Evolutionary conservation across 2,888 invertebrate species (phyloP), one percentile per base, ranked within the genome.

Genomic region (Nemotelus pantherinus): DNA sequence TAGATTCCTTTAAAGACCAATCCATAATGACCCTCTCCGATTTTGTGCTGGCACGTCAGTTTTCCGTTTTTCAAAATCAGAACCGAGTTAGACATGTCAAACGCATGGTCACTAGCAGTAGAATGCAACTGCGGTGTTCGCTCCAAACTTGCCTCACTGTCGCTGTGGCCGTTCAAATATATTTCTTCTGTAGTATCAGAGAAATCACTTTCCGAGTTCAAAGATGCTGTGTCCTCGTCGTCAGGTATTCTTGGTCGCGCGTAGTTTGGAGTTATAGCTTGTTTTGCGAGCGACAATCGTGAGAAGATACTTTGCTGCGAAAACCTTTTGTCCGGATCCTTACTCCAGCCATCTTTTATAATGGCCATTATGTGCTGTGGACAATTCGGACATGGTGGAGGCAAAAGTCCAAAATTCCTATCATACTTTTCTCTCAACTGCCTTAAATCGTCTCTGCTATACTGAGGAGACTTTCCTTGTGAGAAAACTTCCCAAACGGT

Each of bases 401-500:
- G 89, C 83, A 92, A 91, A 45, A 94, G 94, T 84, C 89, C 90
- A 81, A 84, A 84, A 78, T 81, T 81, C 5, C 82, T 81, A 79
- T 84, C 82, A 63, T 82, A 83, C 80, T 83, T 83, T 70, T 80
- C 80, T 2, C 80, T 70, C 3, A 84, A 79, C 7, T 81, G 79
- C 39, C 47, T n/a, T 44, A 70, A 48, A 50, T 85, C 84, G 0
- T 77, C 75, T 39, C 80, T 79, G 5, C 81, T 65, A 76, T 83
- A 88, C 25, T 88, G 87, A 0, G 88, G 84, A 0, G 89, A 88
- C 41, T 88, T 89, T 1, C 96, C 97, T 82, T 91, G 92, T 0
- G 93, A 93, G 87, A 97, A 97, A 82, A 97, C 93, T 87, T 97
- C 95, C 95, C 96, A 97, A 39, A 97, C 85, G 0, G 96, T 96